Base-by-base conservation (phyloP, 2,888 invertebrate species). In the Zaprionus obscuricornis region DNA sequence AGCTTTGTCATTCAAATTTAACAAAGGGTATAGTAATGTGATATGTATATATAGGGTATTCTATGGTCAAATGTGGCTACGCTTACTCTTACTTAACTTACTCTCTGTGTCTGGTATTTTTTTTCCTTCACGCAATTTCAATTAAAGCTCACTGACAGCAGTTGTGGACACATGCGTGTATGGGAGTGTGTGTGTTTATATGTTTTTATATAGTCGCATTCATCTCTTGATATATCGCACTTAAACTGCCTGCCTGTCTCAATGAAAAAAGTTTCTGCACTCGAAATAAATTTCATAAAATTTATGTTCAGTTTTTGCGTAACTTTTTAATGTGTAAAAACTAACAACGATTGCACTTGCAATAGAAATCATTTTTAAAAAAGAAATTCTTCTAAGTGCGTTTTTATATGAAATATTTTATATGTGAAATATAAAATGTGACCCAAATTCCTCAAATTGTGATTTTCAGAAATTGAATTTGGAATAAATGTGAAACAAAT, bases 141-240 rank as follows among this genome's bases (percentile, higher is more conserved):
- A 77, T 82, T 77, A 77, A 82, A 78, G 65, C 62, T 68, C 69
- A 49, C 81, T 71, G 72, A 62, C 65, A 69, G 58, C 60, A 66
- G 47, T 24, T 27, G 33, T 20, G 34, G 17, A 57, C 17, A 58
- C 37, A 50, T 26, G 40, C 24, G 42, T 33, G 27, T 14, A 3
- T 31, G 13, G n/a, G 31, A 27, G n/a, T 27, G 27, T 4, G 31
- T 31, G 14, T 2, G 11, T 6, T 31, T 11, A 18, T 36, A 36
- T 10, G n/a, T 33, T 42, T 65, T 49, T 43, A 37, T 54, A 24
- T 46, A 17, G n/a, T 17, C 14, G 3, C 29, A 31, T 31, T 11
- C 36, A 34, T 43, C 59, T 54, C 64, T 67, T 75, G 74, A 79
- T 73, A 76, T 73, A 79, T 76, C 60, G 60, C 58, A 67, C 68